Percentiles rank a stretch among this genome's conserved stretches.
These are phyloP conservation scores for Protobothrops mucrosquamatus DNA, from an alignment of 2,113 vertebrate genomes.

Conservation along the genomic window DNA sequence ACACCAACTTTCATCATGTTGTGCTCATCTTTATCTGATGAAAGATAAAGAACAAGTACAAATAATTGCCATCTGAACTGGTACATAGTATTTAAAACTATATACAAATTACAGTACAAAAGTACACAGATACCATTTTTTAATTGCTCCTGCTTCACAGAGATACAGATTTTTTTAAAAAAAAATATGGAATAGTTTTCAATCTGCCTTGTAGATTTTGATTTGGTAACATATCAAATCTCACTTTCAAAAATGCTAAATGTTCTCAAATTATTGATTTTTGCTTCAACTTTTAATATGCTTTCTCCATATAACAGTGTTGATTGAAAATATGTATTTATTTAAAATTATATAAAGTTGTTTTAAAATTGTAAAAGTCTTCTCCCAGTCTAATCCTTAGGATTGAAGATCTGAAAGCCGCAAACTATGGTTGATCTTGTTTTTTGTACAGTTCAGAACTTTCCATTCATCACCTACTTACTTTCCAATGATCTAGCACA, in stretches of 20 bases:
- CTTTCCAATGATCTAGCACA: slow-evolving; percentile 15
- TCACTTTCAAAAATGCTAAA: not conserved
- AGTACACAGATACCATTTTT: not conserved
- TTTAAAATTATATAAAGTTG: not conserved
- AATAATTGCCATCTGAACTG: not conserved
- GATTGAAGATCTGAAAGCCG: not conserved
- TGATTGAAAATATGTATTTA: not conserved
- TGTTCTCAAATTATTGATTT: not conserved
- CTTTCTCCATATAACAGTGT: not conserved
- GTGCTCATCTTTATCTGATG: not conserved
- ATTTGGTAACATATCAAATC: not conserved
- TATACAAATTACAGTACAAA: not conserved
- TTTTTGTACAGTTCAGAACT: slow-evolving; percentile 21
- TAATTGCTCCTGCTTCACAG: not conserved
- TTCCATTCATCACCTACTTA: slow-evolving; percentile 20
- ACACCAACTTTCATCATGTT: not conserved
- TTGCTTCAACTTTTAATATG: not conserved
- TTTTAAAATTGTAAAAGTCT: not conserved
- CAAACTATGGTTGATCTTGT: slow-evolving; percentile 1
- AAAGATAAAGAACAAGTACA: not conserved
- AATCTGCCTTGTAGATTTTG: not conserved
- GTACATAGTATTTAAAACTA: not conserved
- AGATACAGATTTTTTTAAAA: not conserved
- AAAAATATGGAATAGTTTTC: not conserved
- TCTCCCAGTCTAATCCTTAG: not conserved